These are phyloP conservation scores for Eupelmus urozonus DNA, from an alignment of 2,888 invertebrate genomes.

Conservation along the genomic window DNA sequence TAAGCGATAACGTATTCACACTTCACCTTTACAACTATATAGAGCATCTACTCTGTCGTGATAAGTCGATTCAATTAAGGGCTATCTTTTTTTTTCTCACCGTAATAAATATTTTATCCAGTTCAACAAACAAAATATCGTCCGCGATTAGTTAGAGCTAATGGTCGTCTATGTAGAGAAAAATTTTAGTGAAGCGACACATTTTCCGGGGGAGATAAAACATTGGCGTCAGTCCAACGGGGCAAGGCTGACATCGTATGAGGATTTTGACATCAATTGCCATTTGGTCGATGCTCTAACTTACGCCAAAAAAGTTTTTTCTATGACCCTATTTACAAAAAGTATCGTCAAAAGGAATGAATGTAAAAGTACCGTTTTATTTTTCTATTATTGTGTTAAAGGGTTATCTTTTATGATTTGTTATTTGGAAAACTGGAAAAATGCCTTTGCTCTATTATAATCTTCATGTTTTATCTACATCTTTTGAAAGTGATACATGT, in stretches of 20 bases:
- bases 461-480: no score
- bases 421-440: no score
- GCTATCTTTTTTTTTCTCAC: not conserved
- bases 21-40: not conserved
- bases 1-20: not conserved
- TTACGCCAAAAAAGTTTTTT: not conserved
- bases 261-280: slow-evolving; percentile 7
- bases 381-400: not conserved
- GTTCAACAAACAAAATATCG: slow-evolving; percentile 12
- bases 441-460: no score
- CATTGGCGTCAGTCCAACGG: slow-evolving; percentile 3
- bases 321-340: not conserved
- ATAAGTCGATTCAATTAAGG: no score
- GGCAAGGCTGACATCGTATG: slow-evolving; percentile 1
- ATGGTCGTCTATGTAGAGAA: not conserved
- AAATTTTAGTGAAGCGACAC: not conserved
- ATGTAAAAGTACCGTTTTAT: not conserved
- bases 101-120: no score
- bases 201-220: not conserved
- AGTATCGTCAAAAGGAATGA: slow-evolving; percentile 14
- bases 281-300: slow-evolving; percentile 3
- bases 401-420: no score
- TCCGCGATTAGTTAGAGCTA: slow-evolving; percentile 11
- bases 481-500: no score
- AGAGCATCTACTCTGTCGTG: not conserved